Evolutionary conservation across 2,888 invertebrate genomes (phyloP).

Genomic region (Andrena chrysosceles): DNA sequence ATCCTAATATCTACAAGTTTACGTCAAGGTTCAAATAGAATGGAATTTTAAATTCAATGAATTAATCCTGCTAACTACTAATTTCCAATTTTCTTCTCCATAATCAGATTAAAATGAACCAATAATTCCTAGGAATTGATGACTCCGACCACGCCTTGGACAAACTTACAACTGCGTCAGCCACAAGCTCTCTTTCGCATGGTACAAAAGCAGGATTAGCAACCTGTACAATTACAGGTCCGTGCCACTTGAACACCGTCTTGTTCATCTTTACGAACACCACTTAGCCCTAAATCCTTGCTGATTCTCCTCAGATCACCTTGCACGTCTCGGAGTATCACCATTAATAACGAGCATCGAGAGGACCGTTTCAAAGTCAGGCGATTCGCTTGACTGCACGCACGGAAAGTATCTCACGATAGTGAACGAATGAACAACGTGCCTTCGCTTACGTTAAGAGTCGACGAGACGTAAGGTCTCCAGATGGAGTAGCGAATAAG

Average conservation of each 20-base stretch:
- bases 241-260: not conserved
- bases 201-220: too few species aligned
- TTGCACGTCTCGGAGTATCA: not conserved
- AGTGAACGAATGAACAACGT: conserved; percentile 22
- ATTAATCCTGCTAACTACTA: too few species aligned
- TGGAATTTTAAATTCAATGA: too few species aligned
- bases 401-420: conserved; percentile 36
- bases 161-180: too few species aligned
- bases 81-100: too few species aligned
- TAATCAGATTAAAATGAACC: too few species aligned
- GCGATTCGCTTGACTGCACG: conserved; percentile 19
- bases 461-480: conserved; percentile 19
- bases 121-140: too few species aligned
- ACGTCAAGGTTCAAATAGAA: too few species aligned
- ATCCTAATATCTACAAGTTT: too few species aligned
- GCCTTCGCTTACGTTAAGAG: conserved; percentile 6
- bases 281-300: not conserved
- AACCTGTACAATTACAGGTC: not conserved
- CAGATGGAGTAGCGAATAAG: conserved; percentile 31
- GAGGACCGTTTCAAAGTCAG: not conserved
- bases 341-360: conserved; percentile 2
- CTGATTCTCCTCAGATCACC: not conserved
- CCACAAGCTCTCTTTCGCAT: too few species aligned
- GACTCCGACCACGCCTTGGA: too few species aligned
- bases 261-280: not conserved